Evolutionary conservation across 2,888 invertebrate species (phyloP), one percentile per base, ranked within the genome.

Genomic region (Microplitis manilae): DNA sequence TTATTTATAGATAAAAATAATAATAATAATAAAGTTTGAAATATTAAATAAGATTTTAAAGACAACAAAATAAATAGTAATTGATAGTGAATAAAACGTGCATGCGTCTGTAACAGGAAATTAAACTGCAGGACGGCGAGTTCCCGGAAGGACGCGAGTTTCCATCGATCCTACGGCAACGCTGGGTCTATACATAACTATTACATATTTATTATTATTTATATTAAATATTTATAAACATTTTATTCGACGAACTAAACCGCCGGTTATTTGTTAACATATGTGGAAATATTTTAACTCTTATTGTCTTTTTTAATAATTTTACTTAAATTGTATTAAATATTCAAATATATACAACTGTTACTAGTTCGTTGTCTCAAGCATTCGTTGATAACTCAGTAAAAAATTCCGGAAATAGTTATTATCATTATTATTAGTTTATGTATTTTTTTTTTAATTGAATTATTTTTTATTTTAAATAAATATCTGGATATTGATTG

Each of bases 191-290:
- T 82, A 82, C 79, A 77, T 81, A 82, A 30, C 80, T 83, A 38
- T 83, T 81, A 17, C 8, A 17, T 20, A 62, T 62, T 20, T 20
- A 62, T 17, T 20, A 82, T 84, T 78, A 84, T 85, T 85, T 84
- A 73, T 84, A 83, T 84, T 84, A 68, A 64, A 84, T 76, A 77
- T 85, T 84, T 84, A 85, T 82, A 84, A 82, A 81, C 83, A 81
- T 84, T 86, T 84, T 85, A 85, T 83, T 80, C 82, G 77, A 83
- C 77, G 80, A 81, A 82, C 84, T 80, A 85, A 82, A 81, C 79
- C 78, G 77, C 82, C 85, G 85, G 82, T 81, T 83, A 82, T 83
- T 81, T 78, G 79, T 73, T 62, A 64, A 40, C 7, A 72, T 8
- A 64, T 38, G 39, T 15, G 50, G 50, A 73, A 65, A 65, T 73